Percentiles rank a stretch among this genome's conserved stretches.
Conservation (phyloP, 2,888 invertebrate genomes). For the Cephalotes varians region DNA sequence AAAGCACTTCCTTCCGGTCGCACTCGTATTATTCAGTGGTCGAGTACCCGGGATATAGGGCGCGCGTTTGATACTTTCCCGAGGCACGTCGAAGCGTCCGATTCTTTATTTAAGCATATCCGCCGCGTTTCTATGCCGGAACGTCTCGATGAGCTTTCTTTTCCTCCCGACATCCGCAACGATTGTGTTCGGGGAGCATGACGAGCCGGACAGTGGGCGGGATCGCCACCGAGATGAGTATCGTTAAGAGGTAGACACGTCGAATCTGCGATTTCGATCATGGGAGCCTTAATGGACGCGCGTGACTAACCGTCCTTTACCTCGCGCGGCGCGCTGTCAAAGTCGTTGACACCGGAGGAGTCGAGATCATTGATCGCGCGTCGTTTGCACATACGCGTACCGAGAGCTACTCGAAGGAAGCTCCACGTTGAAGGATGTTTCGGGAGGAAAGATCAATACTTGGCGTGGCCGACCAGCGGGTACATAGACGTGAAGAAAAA, state of each 20-base stretch:
- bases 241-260: slow-evolving; percentile 61
- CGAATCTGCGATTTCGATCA: slow-evolving; percentile 72
- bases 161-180: slow-evolving; percentile 61
- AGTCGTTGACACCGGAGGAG: slow-evolving; percentile 62
- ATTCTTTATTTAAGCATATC: slow-evolving; percentile 34
- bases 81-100: background rate
- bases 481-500: background rate
- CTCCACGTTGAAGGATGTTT: background rate
- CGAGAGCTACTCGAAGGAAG: slow-evolving; percentile 38
- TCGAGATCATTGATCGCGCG: slow-evolving; percentile 51
- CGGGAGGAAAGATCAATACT: slow-evolving; percentile 4
- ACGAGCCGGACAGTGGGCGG: slow-evolving; percentile 53
- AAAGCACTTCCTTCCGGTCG: background rate
- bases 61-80: background rate
- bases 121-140: slow-evolving; percentile 11
- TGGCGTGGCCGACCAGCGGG: background rate
- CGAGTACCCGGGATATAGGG: background rate
- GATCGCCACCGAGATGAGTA: slow-evolving; percentile 21
- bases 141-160: slow-evolving; percentile 37
- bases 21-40: background rate
- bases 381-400: slow-evolving; percentile 38
- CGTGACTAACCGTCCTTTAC: slow-evolving; percentile 71
- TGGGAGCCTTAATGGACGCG: slow-evolving; percentile 67
- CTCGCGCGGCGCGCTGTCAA: slow-evolving; percentile 68
- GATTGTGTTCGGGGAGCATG: slow-evolving; percentile 70